phyloP scores from a whole-genome alignment of 2,113 vertebrate species.

The Willisornis vidua region DNA sequence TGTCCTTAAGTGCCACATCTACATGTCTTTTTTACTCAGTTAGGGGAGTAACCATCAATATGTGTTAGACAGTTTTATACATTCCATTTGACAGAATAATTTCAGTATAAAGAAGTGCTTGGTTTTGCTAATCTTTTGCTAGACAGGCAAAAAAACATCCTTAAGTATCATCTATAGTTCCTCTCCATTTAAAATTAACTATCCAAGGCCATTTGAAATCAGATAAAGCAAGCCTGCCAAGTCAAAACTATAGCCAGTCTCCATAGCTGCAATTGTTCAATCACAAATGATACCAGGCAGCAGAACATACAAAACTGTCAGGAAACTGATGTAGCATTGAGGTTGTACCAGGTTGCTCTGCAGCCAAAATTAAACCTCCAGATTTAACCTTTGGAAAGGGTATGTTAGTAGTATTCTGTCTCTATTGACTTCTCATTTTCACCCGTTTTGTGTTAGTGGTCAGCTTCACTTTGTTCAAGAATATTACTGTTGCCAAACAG shows the following conservation, averaged over 20 bases:
- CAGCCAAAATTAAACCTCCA: background rate
- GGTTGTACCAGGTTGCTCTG: background rate
- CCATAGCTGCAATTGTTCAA: background rate
- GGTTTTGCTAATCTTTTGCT: background rate
- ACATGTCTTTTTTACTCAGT: background rate
- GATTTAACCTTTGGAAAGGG: background rate
- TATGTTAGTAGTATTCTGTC: background rate
- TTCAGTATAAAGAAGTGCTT: background rate
- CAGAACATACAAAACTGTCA: background rate
- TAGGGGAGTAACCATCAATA: background rate
- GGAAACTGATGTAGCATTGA: background rate
- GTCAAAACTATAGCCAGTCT: background rate
- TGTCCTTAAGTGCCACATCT: background rate
- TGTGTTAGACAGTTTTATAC: background rate
- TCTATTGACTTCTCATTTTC: background rate
- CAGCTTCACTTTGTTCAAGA: background rate
- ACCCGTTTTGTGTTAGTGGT: background rate
- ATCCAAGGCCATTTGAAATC: background rate
- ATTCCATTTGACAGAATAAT: background rate
- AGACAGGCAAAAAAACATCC: background rate
- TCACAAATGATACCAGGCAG: background rate
- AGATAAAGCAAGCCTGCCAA: background rate
- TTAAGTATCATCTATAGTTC: background rate
- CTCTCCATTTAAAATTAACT: background rate
- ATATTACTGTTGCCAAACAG: background rate